Evolutionary conservation across 2,113 vertebrate species (phyloP), one percentile per base, ranked within the genome.

Genomic region (Suncus etruscus): DNA sequence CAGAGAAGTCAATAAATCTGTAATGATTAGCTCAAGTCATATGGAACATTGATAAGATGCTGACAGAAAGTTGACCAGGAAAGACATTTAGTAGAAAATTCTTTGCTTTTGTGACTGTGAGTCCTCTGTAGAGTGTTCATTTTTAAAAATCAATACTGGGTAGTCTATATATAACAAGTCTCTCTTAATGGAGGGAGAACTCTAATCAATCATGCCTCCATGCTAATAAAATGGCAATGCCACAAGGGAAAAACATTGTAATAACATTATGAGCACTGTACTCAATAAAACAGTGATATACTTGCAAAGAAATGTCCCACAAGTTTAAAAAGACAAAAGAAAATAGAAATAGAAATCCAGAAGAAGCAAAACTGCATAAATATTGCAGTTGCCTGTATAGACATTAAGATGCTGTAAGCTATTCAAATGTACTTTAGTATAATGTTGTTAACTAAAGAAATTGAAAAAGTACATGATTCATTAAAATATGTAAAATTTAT

Each of bases 141-240:
- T 31, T 92, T 79, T 79, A 61, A 61, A 95, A 94, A 93, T 94
- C 70, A 74, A 80, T 82, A 92, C n/a, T 47, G 39, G 24, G 1
- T 11, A 76, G 8, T 86, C n/a, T 91, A 29, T 83, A 54, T 24
- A 61, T 78, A 89, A 82, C 20, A 29, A 39, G 27, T 68, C 54
- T 63, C 25, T 93, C 66, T 80, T 84, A 82, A 80, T n/a, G 48
- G 20, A 84, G n/a, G 29, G 18, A 86, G 2, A 7, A 24, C 47
- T 90, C 39, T 86, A 80, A 88, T 88, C 86, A 80, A 58, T 90
- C 54, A 89, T 24, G 16, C 25, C 1, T 9, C 16, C 76, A 4
- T 69, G 74, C 78, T 87, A 82, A 78, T 85, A 82, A 94, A 94
- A 83, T 1, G 48, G 10, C 29, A 65, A 1, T 73, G 31, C 31